phyloP scores from a whole-genome alignment of 2,113 vertebrate species.

The Paramisgurnus dabryanus region DNA sequence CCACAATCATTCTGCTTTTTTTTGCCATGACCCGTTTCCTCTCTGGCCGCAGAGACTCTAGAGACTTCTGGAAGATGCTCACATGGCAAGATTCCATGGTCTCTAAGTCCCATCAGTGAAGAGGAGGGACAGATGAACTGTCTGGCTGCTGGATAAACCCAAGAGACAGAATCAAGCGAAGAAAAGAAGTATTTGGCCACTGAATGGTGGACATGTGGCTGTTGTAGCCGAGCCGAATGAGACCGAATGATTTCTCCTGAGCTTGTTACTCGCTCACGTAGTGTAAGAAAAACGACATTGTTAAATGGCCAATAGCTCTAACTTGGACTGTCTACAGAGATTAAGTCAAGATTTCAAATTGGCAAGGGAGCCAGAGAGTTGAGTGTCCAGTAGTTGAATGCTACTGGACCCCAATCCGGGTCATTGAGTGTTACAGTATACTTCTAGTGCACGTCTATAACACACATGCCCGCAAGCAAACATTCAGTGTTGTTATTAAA shows the following conservation, averaged over 20 bases:
- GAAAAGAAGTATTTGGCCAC: slow-evolving; percentile 35
- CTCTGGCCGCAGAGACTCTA: neutral
- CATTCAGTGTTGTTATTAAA: neutral
- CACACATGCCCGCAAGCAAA: slow-evolving; percentile 4
- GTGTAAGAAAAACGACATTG: slow-evolving; percentile 20
- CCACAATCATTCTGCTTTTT: neutral
- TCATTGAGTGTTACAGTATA: no score
- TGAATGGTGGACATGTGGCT: slow-evolving; percentile 26
- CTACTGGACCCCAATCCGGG: no score
- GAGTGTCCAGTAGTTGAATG: neutral
- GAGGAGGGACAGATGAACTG: slow-evolving; percentile 6
- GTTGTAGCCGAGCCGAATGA: neutral
- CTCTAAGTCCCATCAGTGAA: slow-evolving; percentile 34
- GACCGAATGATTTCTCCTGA: slow-evolving; percentile 30
- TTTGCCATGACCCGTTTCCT: slow-evolving; percentile 22
- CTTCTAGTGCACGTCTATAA: neutral
- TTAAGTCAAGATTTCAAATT: slow-evolving; percentile 20
- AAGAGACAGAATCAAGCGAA: slow-evolving; percentile 7
- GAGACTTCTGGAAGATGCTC: slow-evolving; percentile 15
- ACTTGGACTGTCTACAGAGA: neutral
- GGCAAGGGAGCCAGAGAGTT: neutral
- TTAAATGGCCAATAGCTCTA: slow-evolving; percentile 7
- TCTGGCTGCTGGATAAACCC: slow-evolving; percentile 38
- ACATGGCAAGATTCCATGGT: slow-evolving; percentile 31
- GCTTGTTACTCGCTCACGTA: neutral